Conservation (phyloP, 2,888 invertebrate species). For the Plagodis pulveraria region DNA sequence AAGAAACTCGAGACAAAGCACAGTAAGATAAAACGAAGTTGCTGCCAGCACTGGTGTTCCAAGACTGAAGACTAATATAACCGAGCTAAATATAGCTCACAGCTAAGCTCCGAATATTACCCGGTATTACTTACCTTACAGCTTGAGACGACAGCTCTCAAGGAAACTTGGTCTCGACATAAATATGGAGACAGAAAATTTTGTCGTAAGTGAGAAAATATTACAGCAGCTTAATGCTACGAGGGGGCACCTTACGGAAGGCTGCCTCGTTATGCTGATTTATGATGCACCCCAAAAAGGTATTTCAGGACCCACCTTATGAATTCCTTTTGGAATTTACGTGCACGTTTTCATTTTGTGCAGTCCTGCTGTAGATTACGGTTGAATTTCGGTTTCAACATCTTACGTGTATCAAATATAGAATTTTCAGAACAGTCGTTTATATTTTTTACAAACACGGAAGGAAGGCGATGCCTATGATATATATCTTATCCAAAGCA, state of each 20-base stretch:
- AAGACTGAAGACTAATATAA: conserved; percentile 33
- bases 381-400: conserved; percentile 28
- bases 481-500: too few species aligned
- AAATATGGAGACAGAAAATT: conserved; percentile 81
- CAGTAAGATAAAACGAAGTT: conserved; percentile 8
- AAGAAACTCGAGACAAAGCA: conserved; percentile 9
- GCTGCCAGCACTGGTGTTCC: conserved; percentile 28
- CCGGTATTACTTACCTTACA: conserved; percentile 53
- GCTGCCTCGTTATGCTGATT: conserved; percentile 81
- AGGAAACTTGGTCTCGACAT: conserved; percentile 62
- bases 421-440: conserved; percentile 13
- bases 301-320: conserved; percentile 65
- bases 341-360: conserved; percentile 48
- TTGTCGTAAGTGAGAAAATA: conserved; percentile 83
- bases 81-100: conserved; percentile 32
- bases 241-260: conserved; percentile 76
- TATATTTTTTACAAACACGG: conserved; percentile 17
- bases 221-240: conserved; percentile 80
- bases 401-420: conserved; percentile 26
- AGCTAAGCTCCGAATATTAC: conserved; percentile 42
- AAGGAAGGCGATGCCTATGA: conserved; percentile 14
- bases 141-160: conserved; percentile 68
- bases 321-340: conserved; percentile 66
- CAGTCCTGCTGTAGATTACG: conserved; percentile 35
- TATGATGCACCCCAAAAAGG: conserved; percentile 73